Conservation (phyloP, 2,797 vertebrate species). For the Gymnocypris eckloni region DNA sequence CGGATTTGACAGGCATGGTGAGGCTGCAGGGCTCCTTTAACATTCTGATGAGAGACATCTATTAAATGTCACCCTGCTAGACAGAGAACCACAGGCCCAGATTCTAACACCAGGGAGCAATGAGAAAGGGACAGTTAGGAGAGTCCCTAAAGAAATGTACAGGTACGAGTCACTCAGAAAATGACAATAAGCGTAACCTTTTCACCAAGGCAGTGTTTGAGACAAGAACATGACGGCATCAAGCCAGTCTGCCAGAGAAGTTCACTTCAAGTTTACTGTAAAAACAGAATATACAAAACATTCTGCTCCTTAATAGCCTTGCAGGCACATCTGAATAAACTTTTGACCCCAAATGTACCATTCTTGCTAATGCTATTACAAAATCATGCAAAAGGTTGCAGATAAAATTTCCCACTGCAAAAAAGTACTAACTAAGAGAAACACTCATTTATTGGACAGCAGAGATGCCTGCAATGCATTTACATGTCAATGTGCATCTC, state of each 20-base stretch:
- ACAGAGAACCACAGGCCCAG: constrained; percentile 55
- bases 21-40: constrained; percentile 68
- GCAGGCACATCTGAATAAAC: neutral
- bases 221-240: constrained; percentile 23
- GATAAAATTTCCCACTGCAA: neutral
- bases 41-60: constrained; percentile 68
- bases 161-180: constrained; percentile 44
- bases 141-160: constrained; percentile 18
- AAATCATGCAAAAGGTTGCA: neutral
- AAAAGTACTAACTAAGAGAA: neutral
- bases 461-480: neutral
- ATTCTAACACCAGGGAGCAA: constrained; percentile 45
- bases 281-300: neutral
- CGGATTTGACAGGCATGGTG: neutral
- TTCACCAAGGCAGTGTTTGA: neutral
- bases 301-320: neutral
- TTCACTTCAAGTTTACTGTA: constrained; percentile 4
- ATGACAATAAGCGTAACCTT: constrained; percentile 31
- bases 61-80: constrained; percentile 72
- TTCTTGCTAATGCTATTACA: neutral
- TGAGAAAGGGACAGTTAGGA: constrained; percentile 38
- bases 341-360: neutral
- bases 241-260: neutral
- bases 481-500: neutral
- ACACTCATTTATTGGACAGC: neutral